These are phyloP conservation scores for Hesperia comma DNA, from an alignment of 2,888 invertebrate species.

Conservation along the genomic window DNA sequence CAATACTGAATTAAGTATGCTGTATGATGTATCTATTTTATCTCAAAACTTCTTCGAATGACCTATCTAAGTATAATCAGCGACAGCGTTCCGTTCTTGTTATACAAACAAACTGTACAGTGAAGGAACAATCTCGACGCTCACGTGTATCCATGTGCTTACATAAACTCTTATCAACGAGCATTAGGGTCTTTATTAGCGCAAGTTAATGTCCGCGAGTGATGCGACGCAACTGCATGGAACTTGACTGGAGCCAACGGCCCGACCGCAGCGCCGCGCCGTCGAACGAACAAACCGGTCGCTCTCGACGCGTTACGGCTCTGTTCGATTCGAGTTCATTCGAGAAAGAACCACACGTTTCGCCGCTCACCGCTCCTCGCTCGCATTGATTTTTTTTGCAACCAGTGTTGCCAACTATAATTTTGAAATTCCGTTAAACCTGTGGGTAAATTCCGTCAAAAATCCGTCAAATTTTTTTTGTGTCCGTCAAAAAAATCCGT, in stretches of 20 bases:
- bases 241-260: constrained; percentile 5
- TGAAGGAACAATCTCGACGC: constrained; percentile 32
- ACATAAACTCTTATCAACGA: constrained; percentile 11
- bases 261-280: neutral
- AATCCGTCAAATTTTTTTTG: too few species aligned
- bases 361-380: neutral
- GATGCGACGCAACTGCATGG: neutral
- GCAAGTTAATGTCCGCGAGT: neutral
- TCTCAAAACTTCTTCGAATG: too few species aligned
- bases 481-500: too few species aligned
- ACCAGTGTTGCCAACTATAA: too few species aligned
- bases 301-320: too few species aligned
- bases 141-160: constrained; percentile 7
- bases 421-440: too few species aligned
- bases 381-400: constrained; percentile 15
- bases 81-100: too few species aligned
- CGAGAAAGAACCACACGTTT: constrained; percentile 22
- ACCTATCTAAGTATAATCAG: too few species aligned
- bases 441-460: too few species aligned
- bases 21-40: too few species aligned
- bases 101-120: constrained; percentile 8
- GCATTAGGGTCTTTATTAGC: constrained; percentile 12
- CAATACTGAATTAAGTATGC: too few species aligned
- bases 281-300: too few species aligned
- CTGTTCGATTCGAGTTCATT: constrained; percentile 10